Evolutionary conservation across 2,888 invertebrate genomes (phyloP).

Genomic region (Tortrix viridana): DNA sequence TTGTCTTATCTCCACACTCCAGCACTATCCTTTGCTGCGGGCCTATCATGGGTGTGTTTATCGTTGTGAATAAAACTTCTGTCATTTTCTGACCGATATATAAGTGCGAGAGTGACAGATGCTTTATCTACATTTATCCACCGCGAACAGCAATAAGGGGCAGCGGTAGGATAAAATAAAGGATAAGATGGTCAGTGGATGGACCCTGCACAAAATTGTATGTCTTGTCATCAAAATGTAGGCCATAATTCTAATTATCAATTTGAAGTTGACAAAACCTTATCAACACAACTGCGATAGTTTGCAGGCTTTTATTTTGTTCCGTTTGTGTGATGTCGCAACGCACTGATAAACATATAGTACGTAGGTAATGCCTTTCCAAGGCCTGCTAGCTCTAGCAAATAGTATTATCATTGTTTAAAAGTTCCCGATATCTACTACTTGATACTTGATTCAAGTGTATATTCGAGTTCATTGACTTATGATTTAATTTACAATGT

Average conservation of each 20-base stretch:
- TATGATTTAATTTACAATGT: too few species aligned
- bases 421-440: conserved; percentile 24
- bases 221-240: neutral
- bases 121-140: too few species aligned
- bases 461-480: neutral
- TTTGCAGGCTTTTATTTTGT: conserved; percentile 22
- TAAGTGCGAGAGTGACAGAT: too few species aligned
- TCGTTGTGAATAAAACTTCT: too few species aligned
- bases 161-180: too few species aligned
- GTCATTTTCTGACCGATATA: too few species aligned
- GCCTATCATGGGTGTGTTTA: too few species aligned
- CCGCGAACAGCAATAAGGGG: too few species aligned
- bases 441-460: conserved; percentile 21
- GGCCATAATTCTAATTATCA: conserved; percentile 11
- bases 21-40: too few species aligned
- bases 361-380: conserved; percentile 7
- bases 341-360: conserved; percentile 28
- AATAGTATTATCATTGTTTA: conserved; percentile 32
- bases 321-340: conserved; percentile 19
- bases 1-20: too few species aligned
- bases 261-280: conserved; percentile 5
- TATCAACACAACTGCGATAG: conserved; percentile 9
- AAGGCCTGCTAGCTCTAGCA: conserved; percentile 31
- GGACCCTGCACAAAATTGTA: too few species aligned
- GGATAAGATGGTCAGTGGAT: too few species aligned